Evolutionary conservation across 2,113 vertebrate genomes (phyloP).

Genomic region (Cynopterus brachyotis): DNA sequence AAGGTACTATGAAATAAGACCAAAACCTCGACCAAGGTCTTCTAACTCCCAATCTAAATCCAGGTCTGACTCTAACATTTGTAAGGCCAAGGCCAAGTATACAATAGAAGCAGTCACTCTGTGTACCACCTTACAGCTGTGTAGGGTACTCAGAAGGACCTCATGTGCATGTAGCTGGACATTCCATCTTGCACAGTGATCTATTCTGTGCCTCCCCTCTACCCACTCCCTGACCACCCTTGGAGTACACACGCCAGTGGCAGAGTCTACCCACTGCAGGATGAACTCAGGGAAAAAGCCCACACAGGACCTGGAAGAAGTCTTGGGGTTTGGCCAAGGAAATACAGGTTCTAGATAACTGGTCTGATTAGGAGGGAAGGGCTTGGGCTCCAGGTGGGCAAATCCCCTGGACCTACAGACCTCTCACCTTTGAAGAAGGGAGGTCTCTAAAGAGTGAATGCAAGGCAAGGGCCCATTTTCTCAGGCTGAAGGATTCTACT

Average conservation of each 20-base stretch:
- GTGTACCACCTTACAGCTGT: neutral
- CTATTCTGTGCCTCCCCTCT: neutral
- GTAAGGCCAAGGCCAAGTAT: neutral
- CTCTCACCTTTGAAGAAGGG: neutral
- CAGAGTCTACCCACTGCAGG: neutral
- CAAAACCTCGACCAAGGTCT: neutral
- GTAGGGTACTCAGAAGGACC: neutral
- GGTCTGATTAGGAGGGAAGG: neutral
- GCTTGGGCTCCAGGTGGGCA: neutral
- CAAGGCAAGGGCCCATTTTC: neutral
- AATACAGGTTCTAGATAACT: neutral
- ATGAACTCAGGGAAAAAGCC: neutral
- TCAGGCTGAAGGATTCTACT: neutral
- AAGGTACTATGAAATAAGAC: neutral
- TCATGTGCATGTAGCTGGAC: neutral
- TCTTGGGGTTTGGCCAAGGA: neutral
- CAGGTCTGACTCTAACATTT: neutral
- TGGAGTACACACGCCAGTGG: neutral
- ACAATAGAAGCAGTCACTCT: neutral
- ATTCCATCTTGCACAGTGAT: neutral
- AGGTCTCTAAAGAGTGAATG: neutral
- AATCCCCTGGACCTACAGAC: neutral
- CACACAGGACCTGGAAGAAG: neutral
- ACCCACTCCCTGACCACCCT: neutral
- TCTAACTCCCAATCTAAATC: neutral